A percentile compares a stretch with the other conserved stretches of the same genome.
phyloP scores from a whole-genome alignment of 1,140 invertebrate species.

The Scaptomyza hsui region DNA sequence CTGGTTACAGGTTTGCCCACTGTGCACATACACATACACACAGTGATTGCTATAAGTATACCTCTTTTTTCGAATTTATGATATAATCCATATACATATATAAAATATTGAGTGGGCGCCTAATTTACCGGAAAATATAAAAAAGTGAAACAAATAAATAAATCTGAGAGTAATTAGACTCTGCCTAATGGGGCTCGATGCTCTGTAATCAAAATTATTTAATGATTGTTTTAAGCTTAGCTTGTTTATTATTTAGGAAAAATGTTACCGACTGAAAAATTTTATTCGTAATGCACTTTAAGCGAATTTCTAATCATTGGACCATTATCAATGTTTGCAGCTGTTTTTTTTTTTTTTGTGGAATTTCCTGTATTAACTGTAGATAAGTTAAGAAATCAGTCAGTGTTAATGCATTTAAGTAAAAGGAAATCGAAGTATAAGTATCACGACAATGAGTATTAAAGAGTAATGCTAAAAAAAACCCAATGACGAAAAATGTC shows the following conservation, averaged over 20 bases:
- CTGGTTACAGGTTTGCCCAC: constrained; percentile 37
- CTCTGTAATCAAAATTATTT: too few species aligned
- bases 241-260: too few species aligned
- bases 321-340: background rate
- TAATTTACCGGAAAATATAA: constrained; percentile 44
- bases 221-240: too few species aligned
- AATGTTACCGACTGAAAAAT: too few species aligned
- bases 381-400: background rate
- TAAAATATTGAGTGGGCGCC: constrained; percentile 28
- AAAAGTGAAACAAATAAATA: constrained; percentile 5
- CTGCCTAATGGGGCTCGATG: too few species aligned
- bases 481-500: background rate
- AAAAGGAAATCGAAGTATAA: too few species aligned
- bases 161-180: background rate
- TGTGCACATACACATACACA: background rate
- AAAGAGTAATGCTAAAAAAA: background rate
- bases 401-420: background rate
- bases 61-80: constrained; percentile 5
- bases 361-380: background rate
- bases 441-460: too few species aligned
- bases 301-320: background rate
- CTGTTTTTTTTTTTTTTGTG: background rate
- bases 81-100: constrained; percentile 1
- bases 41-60: constrained; percentile 15
- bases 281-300: background rate